Evolutionary conservation across 2,797 vertebrate species (phyloP).

Genomic region (Anguilla marmorata): DNA sequence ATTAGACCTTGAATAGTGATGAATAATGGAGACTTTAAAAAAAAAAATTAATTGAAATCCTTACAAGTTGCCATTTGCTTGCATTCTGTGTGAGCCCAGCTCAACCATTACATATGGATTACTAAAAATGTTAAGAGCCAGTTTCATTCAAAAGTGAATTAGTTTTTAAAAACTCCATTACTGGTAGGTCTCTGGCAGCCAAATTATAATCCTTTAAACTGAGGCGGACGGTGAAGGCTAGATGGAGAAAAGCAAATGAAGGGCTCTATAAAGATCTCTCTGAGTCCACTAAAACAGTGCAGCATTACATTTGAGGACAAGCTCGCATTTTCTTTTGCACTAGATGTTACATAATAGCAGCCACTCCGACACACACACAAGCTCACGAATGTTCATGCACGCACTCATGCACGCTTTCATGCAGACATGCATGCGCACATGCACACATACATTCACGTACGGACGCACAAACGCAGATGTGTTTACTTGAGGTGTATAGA

Average conservation of each 20-base stretch:
- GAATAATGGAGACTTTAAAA: not conserved
- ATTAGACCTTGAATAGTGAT: not conserved
- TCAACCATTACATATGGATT: not conserved
- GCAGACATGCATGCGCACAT: not conserved
- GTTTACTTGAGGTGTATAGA: not conserved
- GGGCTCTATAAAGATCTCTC: not conserved
- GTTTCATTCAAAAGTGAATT: not conserved
- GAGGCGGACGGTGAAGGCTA: not conserved
- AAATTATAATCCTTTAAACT: not conserved
- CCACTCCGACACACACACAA: not conserved
- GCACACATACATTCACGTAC: not conserved
- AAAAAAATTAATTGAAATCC: conserved; percentile 6
- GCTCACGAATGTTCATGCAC: not conserved
- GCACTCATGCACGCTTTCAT: not conserved
- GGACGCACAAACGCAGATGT: not conserved
- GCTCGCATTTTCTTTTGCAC: not conserved
- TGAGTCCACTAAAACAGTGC: not conserved
- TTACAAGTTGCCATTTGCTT: not conserved
- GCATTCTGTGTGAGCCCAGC: not conserved
- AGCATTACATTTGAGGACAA: not conserved
- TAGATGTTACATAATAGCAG: not conserved
- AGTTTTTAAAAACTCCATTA: not conserved
- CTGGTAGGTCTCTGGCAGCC: not conserved
- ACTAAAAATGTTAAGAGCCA: not conserved
- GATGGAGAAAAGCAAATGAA: not conserved